Conservation (phyloP, 2,888 invertebrate species). For the Allophyes oxyacanthae region DNA sequence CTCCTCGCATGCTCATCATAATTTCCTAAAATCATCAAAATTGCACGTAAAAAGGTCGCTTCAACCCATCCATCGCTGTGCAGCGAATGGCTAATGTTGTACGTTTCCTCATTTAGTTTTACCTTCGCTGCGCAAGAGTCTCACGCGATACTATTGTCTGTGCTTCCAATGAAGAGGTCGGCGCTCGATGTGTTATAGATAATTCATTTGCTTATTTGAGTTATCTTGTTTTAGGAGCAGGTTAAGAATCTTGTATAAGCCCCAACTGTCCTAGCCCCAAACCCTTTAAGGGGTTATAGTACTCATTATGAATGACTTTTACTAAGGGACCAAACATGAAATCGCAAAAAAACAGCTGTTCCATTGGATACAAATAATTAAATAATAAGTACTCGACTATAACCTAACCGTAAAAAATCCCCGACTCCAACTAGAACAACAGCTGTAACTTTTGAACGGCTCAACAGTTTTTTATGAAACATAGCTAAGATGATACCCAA, state of each 20-base stretch:
- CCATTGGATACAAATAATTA: too few relatives aligned
- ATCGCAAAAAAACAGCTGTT: too few relatives aligned
- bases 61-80: slow-evolving; percentile 4
- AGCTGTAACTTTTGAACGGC: too few relatives aligned
- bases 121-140: slow-evolving; percentile 39
- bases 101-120: slow-evolving; percentile 26
- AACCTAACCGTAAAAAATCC: too few relatives aligned
- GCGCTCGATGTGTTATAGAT: slow-evolving; percentile 34
- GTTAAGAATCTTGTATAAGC: slow-evolving; percentile 3
- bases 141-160: slow-evolving; percentile 36
- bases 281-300: too few relatives aligned
- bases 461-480: too few relatives aligned
- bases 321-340: too few relatives aligned
- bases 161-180: slow-evolving; percentile 29
- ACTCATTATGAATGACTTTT: too few relatives aligned
- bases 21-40: slow-evolving; percentile 27
- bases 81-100: slow-evolving; percentile 37
- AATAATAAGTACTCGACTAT: too few relatives aligned
- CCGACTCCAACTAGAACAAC: too few relatives aligned
- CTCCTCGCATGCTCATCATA: slow-evolving; percentile 27
- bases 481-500: too few relatives aligned
- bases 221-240: slow-evolving; percentile 19
- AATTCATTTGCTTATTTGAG: slow-evolving; percentile 5
- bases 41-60: slow-evolving; percentile 23
- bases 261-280: too few relatives aligned